Percentiles rank a stretch among this genome's conserved stretches.
Conservation (phyloP, 2,888 invertebrate species). For the Leptarthrus brevirostris region DNA sequence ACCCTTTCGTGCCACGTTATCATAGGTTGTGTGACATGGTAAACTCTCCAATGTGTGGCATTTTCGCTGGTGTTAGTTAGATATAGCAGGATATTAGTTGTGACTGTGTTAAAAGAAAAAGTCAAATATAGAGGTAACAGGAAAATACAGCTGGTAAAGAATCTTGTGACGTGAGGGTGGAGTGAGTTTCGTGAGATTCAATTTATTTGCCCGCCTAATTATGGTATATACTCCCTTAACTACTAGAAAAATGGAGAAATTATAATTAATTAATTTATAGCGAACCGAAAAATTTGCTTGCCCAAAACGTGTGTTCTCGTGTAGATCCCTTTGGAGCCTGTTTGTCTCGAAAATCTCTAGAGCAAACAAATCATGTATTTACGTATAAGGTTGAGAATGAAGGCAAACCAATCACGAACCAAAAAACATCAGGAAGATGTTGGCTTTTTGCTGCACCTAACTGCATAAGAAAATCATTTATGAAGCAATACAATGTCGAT, state of each 20-base stretch:
- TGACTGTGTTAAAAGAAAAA: no score
- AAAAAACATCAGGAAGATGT: conserved; percentile 87
- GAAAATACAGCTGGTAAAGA: no score
- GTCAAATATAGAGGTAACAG: no score
- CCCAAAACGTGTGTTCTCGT: conserved; percentile 86
- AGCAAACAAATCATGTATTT: conserved; percentile 80
- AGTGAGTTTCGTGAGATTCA: no score
- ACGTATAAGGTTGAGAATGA: conserved; percentile 86
- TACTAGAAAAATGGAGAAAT: conserved; percentile 66
- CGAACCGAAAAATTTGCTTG: conserved; percentile 81
- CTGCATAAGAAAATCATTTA: conserved; percentile 85
- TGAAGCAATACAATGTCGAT: conserved; percentile 83
- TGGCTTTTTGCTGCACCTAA: conserved; percentile 92
- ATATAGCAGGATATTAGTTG: no score
- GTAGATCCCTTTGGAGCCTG: conserved; percentile 84
- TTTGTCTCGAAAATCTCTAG: conserved; percentile 74
- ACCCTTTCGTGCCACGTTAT: no score
- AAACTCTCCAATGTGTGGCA: no score
- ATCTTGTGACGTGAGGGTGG: no score
- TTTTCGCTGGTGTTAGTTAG: no score
- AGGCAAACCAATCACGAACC: conserved; percentile 89
- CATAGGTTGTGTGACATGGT: no score
- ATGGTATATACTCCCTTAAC: conserved; percentile 55
- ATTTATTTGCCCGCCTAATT: no score
- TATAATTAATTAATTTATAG: conserved; percentile 78